Evolutionary conservation across 2,113 vertebrate species (phyloP), one percentile per base, ranked within the genome.

Genomic region (Pterocles orientalis): DNA sequence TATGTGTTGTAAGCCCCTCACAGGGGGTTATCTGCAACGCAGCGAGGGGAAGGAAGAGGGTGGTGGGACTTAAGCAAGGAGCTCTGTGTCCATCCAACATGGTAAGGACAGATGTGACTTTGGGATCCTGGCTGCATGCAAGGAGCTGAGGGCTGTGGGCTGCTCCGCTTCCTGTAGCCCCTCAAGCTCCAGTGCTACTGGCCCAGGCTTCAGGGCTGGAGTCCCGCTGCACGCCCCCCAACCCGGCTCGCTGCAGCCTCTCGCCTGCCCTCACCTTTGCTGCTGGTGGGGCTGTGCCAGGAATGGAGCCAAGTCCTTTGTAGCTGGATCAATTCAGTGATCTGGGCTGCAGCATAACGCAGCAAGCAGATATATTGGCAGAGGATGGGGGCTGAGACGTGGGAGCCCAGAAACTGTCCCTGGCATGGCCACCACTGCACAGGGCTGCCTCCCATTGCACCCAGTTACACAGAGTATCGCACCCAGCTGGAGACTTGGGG

Each of bases 261-360:
- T 64, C 0, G 0, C 29, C 18, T 33, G 39, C 33, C 41, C 54
- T 57, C 2, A 2, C 23, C 23, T 0, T 0, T n/a, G 29, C 41
- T 0, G 2, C 39, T 20, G 15, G 29, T 18, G 47, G 45, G 39
- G 41, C 56, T 82, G 50, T 53, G 34, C 73, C 66, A 71, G 80
- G 57, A 82, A 33, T 0, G 4, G 60, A 92, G 64, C 83, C 71
- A 57, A 66, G 43, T 13, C 9, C 66, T 76, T 1, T 17, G 2
- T 14, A 62, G 45, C 45, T 34, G 65, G 60, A 34, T 82, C 60
- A 14, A 9, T 61, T 18, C 68, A 17, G 47, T 20, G 60, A 73
- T 48, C 66, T 60, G 61, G 43, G 48, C 70, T 60, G 51, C 71
- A 80, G 86, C 43, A 41, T 6, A 11, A 41, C 0, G 1, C 10